Conservation (phyloP, 2,797 vertebrate genomes). For the Pampus argenteus region DNA sequence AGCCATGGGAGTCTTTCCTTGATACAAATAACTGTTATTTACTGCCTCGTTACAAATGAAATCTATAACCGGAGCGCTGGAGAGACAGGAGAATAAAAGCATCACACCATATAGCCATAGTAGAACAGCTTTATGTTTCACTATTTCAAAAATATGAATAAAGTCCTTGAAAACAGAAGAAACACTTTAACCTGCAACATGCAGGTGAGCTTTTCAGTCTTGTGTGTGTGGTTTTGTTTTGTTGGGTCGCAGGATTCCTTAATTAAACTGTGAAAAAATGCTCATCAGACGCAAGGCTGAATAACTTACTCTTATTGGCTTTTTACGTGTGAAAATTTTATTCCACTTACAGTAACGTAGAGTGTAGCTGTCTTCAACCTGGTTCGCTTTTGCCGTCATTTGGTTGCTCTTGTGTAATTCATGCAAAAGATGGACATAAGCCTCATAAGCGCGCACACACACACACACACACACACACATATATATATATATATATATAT, state of each 20-base stretch:
- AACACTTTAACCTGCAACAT: neutral
- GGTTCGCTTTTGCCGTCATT: too few relatives aligned
- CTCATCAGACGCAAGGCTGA: too few relatives aligned
- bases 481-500: too few relatives aligned
- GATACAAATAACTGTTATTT: conserved; percentile 73
- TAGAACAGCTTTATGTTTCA: conserved; percentile 12
- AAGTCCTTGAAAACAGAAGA: neutral
- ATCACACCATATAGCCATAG: neutral
- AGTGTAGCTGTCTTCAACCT: too few relatives aligned
- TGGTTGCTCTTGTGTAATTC: too few relatives aligned
- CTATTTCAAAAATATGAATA: conserved; percentile 15
- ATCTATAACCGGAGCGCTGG: conserved; percentile 53
- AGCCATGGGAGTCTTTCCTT: conserved; percentile 59
- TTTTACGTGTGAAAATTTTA: too few relatives aligned
- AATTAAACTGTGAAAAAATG: too few relatives aligned
- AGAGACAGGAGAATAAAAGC: conserved; percentile 41
- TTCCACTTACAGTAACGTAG: too few relatives aligned
- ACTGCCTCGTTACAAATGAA: conserved; percentile 65
- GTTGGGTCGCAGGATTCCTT: neutral
- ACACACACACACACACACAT: too few relatives aligned
- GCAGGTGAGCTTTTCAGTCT: neutral
- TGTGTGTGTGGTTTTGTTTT: neutral
- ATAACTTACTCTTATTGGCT: too few relatives aligned
- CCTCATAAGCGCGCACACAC: too few relatives aligned
- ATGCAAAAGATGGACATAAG: too few relatives aligned